Base-by-base conservation (phyloP, 2,113 vertebrate species). In the Rhabdomys dilectus region DNA sequence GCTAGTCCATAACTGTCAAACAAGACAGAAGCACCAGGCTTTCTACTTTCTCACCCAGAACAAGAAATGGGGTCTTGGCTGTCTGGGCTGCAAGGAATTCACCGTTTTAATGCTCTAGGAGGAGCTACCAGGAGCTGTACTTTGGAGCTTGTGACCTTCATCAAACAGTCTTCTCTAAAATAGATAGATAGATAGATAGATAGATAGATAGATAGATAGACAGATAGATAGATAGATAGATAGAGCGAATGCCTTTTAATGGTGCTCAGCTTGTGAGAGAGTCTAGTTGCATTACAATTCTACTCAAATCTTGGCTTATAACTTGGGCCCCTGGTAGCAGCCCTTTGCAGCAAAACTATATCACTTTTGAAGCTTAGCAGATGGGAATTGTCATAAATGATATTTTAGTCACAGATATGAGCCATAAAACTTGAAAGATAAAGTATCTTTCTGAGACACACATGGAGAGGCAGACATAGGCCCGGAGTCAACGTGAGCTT, bases 1-100 rank as follows among this genome's bases (percentile, higher is more conserved):
- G 96, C 97, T 97, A 98, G 98, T 99, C 98, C 98, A 97, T 99
- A 98, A 98, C 98, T 99, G 98, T 98, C 98, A 98, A 92, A 90
- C 95, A 97, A 98, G 98, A 98, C 89, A 82, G 98, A 98, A 76
- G 96, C 98, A 98, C 93, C 72, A 9, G 73, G 94, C 95, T 96
- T 98, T 97, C 97, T 98, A 97, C 96, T 96, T 97, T 91, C 97
- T 98, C 98, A 98, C 97, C 97, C 93, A 78, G 98, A 98, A 98
- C 98, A 96, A 95, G 98, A 98, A 98, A 98, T 93, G 94, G 98
- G 70, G 92, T 97, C 81, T 56, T 64, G 15, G 51, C 34, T 66
- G 34, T 0, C 0, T 39, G 0, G 31, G 68, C 34, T 22, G 22
- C 90, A 97, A 91, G 95, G 95, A 42, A 31, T 86, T 93, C 84